phyloP scores from a whole-genome alignment of 1,140 invertebrate genomes.

The Zaprionus capensis region DNA sequence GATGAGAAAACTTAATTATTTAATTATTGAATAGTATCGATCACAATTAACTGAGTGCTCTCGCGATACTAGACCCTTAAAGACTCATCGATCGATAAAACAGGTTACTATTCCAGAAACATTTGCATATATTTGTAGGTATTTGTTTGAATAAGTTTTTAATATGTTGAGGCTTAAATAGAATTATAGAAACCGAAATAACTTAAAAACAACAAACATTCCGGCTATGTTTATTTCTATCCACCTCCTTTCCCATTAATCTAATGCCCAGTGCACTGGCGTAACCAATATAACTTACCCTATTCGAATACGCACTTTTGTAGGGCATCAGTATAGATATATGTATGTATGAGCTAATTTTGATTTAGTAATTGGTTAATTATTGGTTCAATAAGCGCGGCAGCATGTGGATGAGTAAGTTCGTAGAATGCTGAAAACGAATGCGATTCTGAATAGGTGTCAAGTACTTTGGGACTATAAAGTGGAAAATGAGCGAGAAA shows the following conservation, averaged over 20 bases:
- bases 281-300: conserved; percentile 5
- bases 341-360: conserved; percentile 7
- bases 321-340: not conserved
- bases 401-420: conserved; percentile 2
- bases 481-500: not conserved
- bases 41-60: too few relatives aligned
- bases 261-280: not conserved
- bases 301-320: not conserved
- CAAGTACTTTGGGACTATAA: not conserved
- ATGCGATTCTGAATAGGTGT: conserved; percentile 8
- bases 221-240: too few relatives aligned
- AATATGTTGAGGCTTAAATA: too few relatives aligned
- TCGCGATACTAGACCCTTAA: too few relatives aligned
- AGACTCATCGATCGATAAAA: too few relatives aligned
- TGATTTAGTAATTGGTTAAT: conserved; percentile 44
- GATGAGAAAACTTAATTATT: too few relatives aligned
- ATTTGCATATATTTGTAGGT: too few relatives aligned
- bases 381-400: conserved; percentile 22
- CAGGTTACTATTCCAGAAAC: too few relatives aligned
- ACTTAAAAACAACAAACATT: not conserved
- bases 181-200: not conserved
- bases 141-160: too few relatives aligned
- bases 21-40: too few relatives aligned
- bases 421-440: not conserved
- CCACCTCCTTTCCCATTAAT: not conserved